These are phyloP conservation scores for Sepiola atlantica DNA, from an alignment of 2,888 invertebrate species.

Conservation along the genomic window DNA sequence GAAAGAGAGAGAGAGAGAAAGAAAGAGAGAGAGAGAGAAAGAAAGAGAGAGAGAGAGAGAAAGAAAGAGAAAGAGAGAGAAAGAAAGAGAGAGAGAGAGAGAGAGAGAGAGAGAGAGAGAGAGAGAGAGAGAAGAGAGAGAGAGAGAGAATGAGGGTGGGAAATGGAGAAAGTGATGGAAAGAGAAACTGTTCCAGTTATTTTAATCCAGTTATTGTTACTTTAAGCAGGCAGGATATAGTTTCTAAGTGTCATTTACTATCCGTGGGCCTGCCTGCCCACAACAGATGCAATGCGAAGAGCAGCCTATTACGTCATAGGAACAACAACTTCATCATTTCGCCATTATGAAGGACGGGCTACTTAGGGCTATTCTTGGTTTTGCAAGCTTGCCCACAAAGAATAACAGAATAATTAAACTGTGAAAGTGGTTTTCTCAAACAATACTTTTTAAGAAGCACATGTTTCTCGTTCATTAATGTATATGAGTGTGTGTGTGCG, in stretches of 20 bases:
- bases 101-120: neutral
- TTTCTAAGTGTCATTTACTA: neutral
- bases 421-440: neutral
- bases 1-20: no score
- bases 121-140: neutral
- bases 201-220: neutral
- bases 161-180: neutral
- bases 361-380: neutral
- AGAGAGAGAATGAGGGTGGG: neutral
- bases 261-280: conserved; percentile 15
- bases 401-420: neutral
- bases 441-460: no score
- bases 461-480: neutral
- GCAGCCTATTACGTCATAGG: neutral
- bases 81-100: no score
- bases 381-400: neutral
- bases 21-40: no score
- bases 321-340: neutral
- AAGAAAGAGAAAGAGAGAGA: neutral
- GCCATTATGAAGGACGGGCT: neutral
- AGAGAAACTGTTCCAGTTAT: neutral
- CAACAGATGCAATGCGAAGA: neutral
- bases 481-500: neutral
- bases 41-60: neutral
- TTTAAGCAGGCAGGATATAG: neutral